A percentile compares a stretch with the other conserved stretches of the same genome.
Evolutionary conservation across 2,797 vertebrate species (phyloP).

Genomic region (Protosalanx chinensis): DNA sequence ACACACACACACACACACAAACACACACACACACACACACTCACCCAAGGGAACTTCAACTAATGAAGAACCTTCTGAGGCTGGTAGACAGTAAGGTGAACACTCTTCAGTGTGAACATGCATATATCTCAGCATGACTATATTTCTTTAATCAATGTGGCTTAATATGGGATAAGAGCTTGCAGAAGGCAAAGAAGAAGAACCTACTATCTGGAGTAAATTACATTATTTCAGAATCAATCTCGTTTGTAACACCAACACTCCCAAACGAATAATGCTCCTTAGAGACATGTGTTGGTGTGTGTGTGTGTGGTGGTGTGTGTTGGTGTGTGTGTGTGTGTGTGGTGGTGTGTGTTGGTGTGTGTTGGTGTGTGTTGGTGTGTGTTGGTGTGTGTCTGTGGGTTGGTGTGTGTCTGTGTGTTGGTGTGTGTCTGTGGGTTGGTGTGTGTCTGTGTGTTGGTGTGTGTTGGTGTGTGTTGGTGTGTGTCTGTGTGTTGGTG

Average conservation of each 20-base stretch:
- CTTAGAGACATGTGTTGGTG: not conserved
- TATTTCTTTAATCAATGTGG: conserved; percentile 7
- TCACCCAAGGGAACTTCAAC: not conserved
- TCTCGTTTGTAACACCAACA: not conserved
- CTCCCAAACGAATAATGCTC: not conserved
- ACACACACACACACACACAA: not conserved
- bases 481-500: not conserved
- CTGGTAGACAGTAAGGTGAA: not conserved
- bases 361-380: too few relatives aligned
- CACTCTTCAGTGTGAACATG: not conserved
- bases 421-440: not conserved
- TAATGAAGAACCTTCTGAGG: conserved; percentile 7
- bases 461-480: too few relatives aligned
- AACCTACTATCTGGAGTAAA: not conserved
- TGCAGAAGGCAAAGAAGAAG: not conserved
- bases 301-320: not conserved
- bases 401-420: too few relatives aligned
- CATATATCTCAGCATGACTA: not conserved
- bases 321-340: not conserved
- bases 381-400: too few relatives aligned
- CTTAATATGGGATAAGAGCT: not conserved
- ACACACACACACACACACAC: not conserved
- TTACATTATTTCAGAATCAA: not conserved
- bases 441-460: not conserved
- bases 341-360: not conserved